phyloP scores from a whole-genome alignment of 2,888 invertebrate species.

The Nomada lathburiana region DNA sequence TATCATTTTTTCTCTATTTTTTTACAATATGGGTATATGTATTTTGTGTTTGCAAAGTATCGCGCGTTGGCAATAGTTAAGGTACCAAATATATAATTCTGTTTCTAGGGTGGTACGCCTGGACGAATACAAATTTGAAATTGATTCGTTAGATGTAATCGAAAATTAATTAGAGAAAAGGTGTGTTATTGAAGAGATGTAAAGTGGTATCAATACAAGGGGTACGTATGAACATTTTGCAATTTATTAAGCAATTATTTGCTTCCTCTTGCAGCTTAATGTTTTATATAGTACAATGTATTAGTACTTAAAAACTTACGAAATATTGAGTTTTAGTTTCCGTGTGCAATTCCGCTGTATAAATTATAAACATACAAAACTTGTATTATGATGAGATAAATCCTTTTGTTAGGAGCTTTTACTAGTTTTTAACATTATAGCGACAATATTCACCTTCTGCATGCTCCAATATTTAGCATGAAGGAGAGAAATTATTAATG shows the following conservation, averaged over 20 bases:
- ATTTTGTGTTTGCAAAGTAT: too few relatives aligned
- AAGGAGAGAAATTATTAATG: slow-evolving; percentile 16
- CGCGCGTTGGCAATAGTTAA: background rate
- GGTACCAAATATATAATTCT: slow-evolving; percentile 1
- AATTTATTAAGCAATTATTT: slow-evolving; percentile 44
- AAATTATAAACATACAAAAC: slow-evolving; percentile 74
- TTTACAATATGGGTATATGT: background rate
- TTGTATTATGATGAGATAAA: slow-evolving; percentile 71
- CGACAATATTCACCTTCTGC: slow-evolving; percentile 4
- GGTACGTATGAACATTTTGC: slow-evolving; percentile 35
- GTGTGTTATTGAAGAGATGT: background rate
- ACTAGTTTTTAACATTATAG: background rate
- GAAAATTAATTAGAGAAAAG: background rate
- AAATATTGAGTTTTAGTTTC: slow-evolving; percentile 18
- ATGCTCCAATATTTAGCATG: background rate
- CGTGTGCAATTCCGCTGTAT: slow-evolving; percentile 52
- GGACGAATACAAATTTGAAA: slow-evolving; percentile 9
- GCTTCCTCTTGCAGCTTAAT: slow-evolving; percentile 8
- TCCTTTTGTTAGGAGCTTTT: slow-evolving; percentile 12
- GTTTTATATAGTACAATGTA: slow-evolving; percentile 27
- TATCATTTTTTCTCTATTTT: background rate
- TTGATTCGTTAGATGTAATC: background rate
- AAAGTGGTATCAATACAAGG: slow-evolving; percentile 3
- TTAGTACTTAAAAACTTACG: slow-evolving; percentile 17
- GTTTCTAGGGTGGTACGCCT: slow-evolving; percentile 19